A percentile compares a stretch with the other conserved stretches of the same genome.
phyloP scores from a whole-genome alignment of 2,888 invertebrate genomes.

The Yponomeuta sedellus region DNA sequence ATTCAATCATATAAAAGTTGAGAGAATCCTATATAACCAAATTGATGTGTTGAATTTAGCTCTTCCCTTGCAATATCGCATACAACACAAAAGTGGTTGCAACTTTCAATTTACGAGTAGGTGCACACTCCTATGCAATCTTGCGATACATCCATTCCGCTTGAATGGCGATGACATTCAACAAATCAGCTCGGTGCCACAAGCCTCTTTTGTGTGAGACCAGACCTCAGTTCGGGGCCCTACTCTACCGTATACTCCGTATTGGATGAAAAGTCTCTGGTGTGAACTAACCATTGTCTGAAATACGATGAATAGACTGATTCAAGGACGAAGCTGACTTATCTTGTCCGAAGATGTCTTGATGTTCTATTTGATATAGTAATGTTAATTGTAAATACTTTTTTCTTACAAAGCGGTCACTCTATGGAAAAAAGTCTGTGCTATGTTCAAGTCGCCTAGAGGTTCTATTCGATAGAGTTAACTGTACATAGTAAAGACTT shows the following conservation, averaged over 20 bases:
- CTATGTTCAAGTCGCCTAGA: too few species aligned
- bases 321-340: too few species aligned
- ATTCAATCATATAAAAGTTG: too few species aligned
- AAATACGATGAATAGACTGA: too few species aligned
- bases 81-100: neutral
- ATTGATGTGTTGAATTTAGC: neutral
- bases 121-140: constrained; percentile 16
- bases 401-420: too few species aligned
- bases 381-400: neutral
- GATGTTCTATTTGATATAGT: neutral
- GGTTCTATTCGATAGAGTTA: neutral
- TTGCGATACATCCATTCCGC: constrained; percentile 22
- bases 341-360: too few species aligned
- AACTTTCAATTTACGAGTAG: neutral
- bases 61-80: neutral
- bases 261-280: neutral
- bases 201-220: neutral
- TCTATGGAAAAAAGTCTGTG: too few species aligned
- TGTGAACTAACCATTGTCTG: too few species aligned
- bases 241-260: neutral
- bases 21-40: neutral
- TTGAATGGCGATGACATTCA: constrained; percentile 21
- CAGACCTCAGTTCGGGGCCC: neutral
- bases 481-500: neutral
- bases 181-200: constrained; percentile 18